Base-by-base conservation (phyloP, 2,888 invertebrate genomes). In the Eudasyphora cyanicolor region DNA sequence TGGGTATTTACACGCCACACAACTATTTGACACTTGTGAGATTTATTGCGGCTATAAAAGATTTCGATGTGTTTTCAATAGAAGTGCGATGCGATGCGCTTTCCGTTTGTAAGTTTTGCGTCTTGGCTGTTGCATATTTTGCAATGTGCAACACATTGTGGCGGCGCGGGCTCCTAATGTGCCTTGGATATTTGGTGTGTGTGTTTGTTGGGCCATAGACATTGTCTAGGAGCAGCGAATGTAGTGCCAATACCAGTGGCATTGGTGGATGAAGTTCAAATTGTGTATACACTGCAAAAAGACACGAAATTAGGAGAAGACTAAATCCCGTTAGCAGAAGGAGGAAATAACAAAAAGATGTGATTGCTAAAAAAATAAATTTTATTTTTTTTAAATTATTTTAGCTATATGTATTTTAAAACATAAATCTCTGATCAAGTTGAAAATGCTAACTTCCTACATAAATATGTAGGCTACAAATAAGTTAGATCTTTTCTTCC, bases 1-100 rank as follows among this genome's bases (percentile, higher is more conserved):
- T 64, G 77, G 78, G 82, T 74, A 82, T 82, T 85, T 85, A 81
- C 78, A 84, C 84, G 84, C 81, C 84, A 81, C 80, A 86, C 86
- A 82, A 88, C 86, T 87, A 88, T 90, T 91, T 91, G 91, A 91
- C 91, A 91, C 91, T 89, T 89, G 88, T 88, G 87, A 90, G 90
- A 91, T 91, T 91, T 91, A 91, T 91, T 88, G 91, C 87, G 86
- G 82, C 87, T 86, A 87, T 86, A 87, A 86, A 85, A 86, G 42
- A 76, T 79, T 78, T 84, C 86, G 88, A 88, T 89, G 88, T 90
- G 89, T 89, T 91, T 91, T 3, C 90, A 91, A 89, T 89, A 88
- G 89, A 90, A 88, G 89, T 89, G 85, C 29, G 21, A 35, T 70
- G 27, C 38, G 45, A 54, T 45, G 27, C 14, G 21, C 60, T n/a